Conservation (phyloP, 2,797 vertebrate genomes). For the Gymnodraco acuticeps region DNA sequence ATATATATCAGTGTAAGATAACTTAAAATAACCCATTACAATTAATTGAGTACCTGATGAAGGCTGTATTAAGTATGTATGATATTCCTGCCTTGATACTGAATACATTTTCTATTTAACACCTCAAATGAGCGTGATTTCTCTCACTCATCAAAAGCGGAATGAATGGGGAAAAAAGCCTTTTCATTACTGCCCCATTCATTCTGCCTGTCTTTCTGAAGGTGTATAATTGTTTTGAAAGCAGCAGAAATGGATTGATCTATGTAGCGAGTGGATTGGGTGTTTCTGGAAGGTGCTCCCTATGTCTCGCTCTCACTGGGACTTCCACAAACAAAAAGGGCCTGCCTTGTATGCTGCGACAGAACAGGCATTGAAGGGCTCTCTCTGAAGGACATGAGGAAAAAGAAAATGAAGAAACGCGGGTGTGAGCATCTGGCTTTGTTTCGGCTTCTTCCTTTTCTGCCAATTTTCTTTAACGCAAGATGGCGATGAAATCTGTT, state of each 20-base stretch:
- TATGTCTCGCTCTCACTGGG: constrained; percentile 80
- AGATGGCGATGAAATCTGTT: constrained; percentile 35
- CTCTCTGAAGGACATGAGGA: constrained; percentile 88
- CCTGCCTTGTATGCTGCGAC: constrained; percentile 84
- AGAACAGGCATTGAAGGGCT: constrained; percentile 84
- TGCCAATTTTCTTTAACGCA: constrained; percentile 68
- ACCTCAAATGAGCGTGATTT: constrained; percentile 26
- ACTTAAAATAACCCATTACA: constrained; percentile 13
- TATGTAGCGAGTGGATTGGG: constrained; percentile 67
- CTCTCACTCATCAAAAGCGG: constrained; percentile 27
- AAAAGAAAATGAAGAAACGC: constrained; percentile 78
- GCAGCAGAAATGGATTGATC: constrained; percentile 66
- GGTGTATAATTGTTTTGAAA: constrained; percentile 62
- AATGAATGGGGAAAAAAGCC: constrained; percentile 13
- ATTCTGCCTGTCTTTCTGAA: constrained; percentile 45
- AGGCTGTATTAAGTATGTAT: constrained; percentile 5
- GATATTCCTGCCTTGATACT: constrained; percentile 9
- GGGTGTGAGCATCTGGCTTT: constrained; percentile 79
- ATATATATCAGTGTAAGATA: constrained; percentile 2
- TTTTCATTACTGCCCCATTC: constrained; percentile 44
- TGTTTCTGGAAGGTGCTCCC: constrained; percentile 73
- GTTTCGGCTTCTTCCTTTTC: constrained; percentile 64
- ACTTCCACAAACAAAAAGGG: constrained; percentile 85
- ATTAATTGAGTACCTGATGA: constrained; percentile 16
- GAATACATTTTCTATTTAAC: constrained; percentile 35